phyloP scores from a whole-genome alignment of 1,140 invertebrate species.

The Drosophila mojavensis region DNA sequence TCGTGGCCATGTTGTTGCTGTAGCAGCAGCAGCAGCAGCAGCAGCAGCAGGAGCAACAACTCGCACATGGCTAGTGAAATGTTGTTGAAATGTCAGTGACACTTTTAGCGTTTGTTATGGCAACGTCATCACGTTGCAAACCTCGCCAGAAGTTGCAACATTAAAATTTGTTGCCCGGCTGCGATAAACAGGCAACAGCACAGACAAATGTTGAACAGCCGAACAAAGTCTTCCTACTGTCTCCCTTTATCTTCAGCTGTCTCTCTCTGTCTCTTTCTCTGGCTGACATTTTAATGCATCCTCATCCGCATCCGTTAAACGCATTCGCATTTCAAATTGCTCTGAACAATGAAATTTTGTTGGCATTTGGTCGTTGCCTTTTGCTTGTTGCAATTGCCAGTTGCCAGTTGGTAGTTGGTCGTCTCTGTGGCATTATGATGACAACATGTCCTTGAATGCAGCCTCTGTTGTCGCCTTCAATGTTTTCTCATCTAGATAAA shows the following conservation, averaged over 20 bases:
- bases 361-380: constrained; percentile 17
- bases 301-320: constrained; percentile 37
- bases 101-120: constrained; percentile 49
- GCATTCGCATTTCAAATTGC: constrained; percentile 28
- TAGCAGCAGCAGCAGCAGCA: background rate
- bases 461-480: constrained; percentile 1
- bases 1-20: constrained; percentile 24
- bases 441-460: constrained; percentile 46
- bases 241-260: background rate
- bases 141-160: constrained; percentile 42
- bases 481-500: constrained; percentile 9
- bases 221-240: background rate
- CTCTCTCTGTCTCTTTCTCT: background rate
- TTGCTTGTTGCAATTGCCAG: constrained; percentile 23
- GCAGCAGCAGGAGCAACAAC: background rate
- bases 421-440: constrained; percentile 46
- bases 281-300: constrained; percentile 47
- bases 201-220: constrained; percentile 28
- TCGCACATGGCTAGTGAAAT: constrained; percentile 17
- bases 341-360: constrained; percentile 57
- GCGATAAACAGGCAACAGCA: constrained; percentile 39
- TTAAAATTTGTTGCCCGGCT: constrained; percentile 39
- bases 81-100: constrained; percentile 60
- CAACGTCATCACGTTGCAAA: constrained; percentile 6
- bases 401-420: background rate